A percentile compares a stretch with the other conserved stretches of the same genome.
Evolutionary conservation across 1,140 invertebrate genomes (phyloP).

Genomic region (Trigoniulus corallinus): DNA sequence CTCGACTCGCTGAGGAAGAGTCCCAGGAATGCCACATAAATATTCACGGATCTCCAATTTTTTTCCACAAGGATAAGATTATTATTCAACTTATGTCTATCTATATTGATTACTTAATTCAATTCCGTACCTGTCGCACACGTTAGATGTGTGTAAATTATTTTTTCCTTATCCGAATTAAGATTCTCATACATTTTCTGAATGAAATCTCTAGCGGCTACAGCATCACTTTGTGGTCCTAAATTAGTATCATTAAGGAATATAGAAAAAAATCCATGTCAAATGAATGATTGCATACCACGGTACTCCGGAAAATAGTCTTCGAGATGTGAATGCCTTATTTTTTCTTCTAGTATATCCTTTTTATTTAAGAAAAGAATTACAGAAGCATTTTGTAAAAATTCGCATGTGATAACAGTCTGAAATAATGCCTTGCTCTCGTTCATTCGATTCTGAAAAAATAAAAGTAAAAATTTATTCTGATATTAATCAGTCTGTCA

Average conservation of each 20-base stretch:
- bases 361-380: slow-evolving; percentile 99
- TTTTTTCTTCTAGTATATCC: slow-evolving; percentile 99
- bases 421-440: slow-evolving; percentile 99
- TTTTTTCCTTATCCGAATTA: slow-evolving; percentile 99
- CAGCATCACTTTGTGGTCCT: slow-evolving; percentile 96
- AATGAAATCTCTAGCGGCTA: slow-evolving; percentile 97
- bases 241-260: slow-evolving; percentile 23
- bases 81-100: too few relatives aligned
- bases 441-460: slow-evolving; percentile 99
- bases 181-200: slow-evolving; percentile 99
- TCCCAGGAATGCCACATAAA: too few relatives aligned
- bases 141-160: slow-evolving; percentile 99
- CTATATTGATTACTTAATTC: too few relatives aligned
- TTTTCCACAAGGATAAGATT: too few relatives aligned
- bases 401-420: slow-evolving; percentile 99
- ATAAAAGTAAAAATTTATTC: too few relatives aligned
- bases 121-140: slow-evolving; percentile 90
- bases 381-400: slow-evolving; percentile 99
- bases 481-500: too few relatives aligned
- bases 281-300: slow-evolving; percentile 46
- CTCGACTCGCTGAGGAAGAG: too few relatives aligned
- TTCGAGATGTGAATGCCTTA: slow-evolving; percentile 99
- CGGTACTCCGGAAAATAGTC: slow-evolving; percentile 99
- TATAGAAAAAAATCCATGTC: slow-evolving; percentile 17
- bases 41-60: too few relatives aligned